Conservation (phyloP, 2,797 vertebrate species). For the Morelia viridis region DNA sequence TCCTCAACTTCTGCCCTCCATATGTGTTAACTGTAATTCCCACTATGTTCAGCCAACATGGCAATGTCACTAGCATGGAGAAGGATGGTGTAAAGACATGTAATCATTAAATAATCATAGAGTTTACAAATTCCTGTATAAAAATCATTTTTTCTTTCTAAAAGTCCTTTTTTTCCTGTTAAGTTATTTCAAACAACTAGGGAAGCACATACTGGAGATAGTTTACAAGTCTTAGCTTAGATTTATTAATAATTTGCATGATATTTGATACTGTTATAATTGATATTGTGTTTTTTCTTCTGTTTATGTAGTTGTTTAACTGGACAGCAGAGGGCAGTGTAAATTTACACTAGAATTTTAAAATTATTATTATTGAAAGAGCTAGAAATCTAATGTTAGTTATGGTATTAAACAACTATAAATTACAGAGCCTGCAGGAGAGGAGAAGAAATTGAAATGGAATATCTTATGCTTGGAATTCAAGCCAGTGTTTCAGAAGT, state of each 20-base stretch:
- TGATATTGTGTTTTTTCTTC: neutral
- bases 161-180: neutral
- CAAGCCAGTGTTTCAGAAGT: neutral
- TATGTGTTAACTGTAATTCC: neutral
- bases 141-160: neutral
- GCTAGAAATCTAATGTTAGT: neutral
- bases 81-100: neutral
- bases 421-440: neutral
- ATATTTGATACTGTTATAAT: neutral
- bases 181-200: neutral
- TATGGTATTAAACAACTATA: neutral
- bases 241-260: neutral
- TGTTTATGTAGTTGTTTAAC: neutral
- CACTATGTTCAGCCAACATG: neutral
- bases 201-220: neutral
- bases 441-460: neutral
- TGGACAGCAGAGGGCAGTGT: slow-evolving; percentile 31
- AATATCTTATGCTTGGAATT: neutral
- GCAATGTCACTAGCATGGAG: neutral
- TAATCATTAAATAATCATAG: neutral
- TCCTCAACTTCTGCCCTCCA: neutral
- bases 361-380: neutral
- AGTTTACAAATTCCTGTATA: neutral
- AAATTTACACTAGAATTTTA: slow-evolving; percentile 11
- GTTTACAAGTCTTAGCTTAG: neutral